Conservation (phyloP, 2,797 vertebrate species). For the Heteromormyrus szaboi region DNA sequence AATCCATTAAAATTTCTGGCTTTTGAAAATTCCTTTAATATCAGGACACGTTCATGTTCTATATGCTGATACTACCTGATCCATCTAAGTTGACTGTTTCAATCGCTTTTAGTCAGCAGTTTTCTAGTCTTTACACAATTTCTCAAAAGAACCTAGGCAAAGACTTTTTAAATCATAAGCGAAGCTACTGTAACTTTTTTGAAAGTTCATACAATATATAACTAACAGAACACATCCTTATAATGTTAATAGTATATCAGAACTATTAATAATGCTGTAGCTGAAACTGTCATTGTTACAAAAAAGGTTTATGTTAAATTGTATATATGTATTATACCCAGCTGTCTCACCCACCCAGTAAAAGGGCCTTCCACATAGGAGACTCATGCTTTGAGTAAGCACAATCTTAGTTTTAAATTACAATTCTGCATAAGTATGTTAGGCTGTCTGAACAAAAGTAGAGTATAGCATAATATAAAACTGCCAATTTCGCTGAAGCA, state of each 20-base stretch:
- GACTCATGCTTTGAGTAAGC: neutral
- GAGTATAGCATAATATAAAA: neutral
- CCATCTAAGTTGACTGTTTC: neutral
- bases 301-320: neutral
- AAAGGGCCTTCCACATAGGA: neutral
- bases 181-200: neutral
- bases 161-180: neutral
- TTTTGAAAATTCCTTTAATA: neutral
- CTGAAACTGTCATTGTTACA: neutral
- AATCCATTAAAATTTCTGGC: neutral
- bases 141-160: neutral
- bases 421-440: neutral
- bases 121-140: neutral
- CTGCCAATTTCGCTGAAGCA: neutral
- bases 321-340: neutral
- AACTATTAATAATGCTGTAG: neutral
- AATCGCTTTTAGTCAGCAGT: neutral
- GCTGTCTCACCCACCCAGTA: neutral
- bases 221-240: neutral
- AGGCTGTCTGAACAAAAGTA: neutral
- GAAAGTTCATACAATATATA: neutral
- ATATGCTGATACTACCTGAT: neutral
- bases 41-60: neutral
- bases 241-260: neutral
- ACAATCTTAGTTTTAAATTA: neutral